Conservation (phyloP, 2,888 invertebrate species). For the Eugnorisma glareosa region DNA sequence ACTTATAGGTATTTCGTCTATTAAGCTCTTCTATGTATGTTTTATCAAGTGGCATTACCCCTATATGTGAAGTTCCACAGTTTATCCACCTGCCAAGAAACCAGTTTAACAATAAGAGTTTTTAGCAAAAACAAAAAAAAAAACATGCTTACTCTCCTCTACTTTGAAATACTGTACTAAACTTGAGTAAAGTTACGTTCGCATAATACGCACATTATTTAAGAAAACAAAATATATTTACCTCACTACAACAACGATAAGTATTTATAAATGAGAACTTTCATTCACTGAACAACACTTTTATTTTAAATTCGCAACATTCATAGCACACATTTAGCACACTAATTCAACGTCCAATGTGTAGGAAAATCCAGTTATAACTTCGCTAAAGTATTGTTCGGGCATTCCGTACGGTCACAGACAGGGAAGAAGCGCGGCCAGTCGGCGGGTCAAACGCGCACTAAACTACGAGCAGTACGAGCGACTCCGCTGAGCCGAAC, state of each 20-base stretch:
- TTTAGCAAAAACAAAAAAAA: slow-evolving; percentile 8
- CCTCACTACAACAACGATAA: slow-evolving; percentile 41
- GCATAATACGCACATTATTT: neutral
- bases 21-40: neutral
- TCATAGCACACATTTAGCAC: slow-evolving; percentile 46
- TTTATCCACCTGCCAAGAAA: slow-evolving; percentile 16
- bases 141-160: neutral
- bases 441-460: slow-evolving; percentile 61
- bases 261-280: slow-evolving; percentile 38
- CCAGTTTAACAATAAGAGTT: neutral
- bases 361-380: slow-evolving; percentile 59
- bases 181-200: neutral
- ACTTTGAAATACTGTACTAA: neutral
- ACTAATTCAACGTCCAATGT: slow-evolving; percentile 51
- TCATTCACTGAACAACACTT: slow-evolving; percentile 57
- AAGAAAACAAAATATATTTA: slow-evolving; percentile 53
- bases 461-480: slow-evolving; percentile 64
- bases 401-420: slow-evolving; percentile 30
- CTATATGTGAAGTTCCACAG: neutral
- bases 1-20: neutral
- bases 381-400: slow-evolving; percentile 54
- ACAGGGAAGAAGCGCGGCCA: slow-evolving; percentile 49
- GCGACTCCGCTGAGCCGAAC: slow-evolving; percentile 47
- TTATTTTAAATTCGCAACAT: slow-evolving; percentile 42
- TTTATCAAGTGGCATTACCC: neutral